Evolutionary conservation across 2,113 vertebrate species (phyloP).

Genomic region (Dasyprocta punctata): DNA sequence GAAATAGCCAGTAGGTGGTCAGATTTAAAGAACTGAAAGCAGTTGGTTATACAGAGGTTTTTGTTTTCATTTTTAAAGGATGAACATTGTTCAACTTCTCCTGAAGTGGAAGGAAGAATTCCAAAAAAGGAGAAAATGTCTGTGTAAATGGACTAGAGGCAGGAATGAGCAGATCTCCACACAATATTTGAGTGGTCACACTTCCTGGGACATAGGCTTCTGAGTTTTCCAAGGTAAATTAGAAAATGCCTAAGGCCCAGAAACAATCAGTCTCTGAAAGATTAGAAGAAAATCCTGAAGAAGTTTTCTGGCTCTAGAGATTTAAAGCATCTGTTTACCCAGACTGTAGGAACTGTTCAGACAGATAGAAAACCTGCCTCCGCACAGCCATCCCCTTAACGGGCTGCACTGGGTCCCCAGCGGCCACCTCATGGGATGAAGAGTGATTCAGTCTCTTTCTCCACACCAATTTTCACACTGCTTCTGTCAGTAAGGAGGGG

Average conservation of each 20-base stretch:
- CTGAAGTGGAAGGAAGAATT: neutral
- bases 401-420: slow-evolving; percentile 5
- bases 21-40: neutral
- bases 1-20: neutral
- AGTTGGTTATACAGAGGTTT: neutral
- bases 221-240: slow-evolving; percentile 22
- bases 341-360: slow-evolving; percentile 51
- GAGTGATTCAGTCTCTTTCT: slow-evolving; percentile 60
- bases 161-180: neutral
- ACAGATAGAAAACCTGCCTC: slow-evolving; percentile 51
- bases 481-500: slow-evolving; percentile 33
- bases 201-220: neutral
- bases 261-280: neutral
- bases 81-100: neutral
- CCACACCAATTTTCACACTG: slow-evolving; percentile 57
- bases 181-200: neutral
- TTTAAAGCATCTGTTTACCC: slow-evolving; percentile 63
- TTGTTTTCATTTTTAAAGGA: neutral
- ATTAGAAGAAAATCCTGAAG: slow-evolving; percentile 57
- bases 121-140: neutral
- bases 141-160: neutral
- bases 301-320: slow-evolving; percentile 53
- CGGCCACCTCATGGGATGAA: slow-evolving; percentile 30
- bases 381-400: slow-evolving; percentile 41
- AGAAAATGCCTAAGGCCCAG: slow-evolving; percentile 43